Evolutionary conservation across 1,140 invertebrate species (phyloP), one percentile per base, ranked within the genome.

Genomic region (Hirudo medicinalis): DNA sequence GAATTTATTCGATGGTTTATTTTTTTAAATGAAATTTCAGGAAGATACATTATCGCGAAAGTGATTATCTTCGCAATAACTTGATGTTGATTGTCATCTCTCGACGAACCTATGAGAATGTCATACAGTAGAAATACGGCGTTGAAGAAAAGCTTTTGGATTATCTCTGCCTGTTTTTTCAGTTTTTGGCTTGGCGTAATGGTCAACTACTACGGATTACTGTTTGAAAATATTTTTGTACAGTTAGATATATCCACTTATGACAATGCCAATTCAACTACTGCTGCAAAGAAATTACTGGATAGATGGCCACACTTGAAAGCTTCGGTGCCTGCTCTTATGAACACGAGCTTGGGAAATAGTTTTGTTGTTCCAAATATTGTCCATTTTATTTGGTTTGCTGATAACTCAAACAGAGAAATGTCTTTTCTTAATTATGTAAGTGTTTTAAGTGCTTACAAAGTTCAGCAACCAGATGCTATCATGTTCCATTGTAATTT

Each of bases 351-450:
- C 15, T 13, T 32, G 57, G 57, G 57, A 63, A 70, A 55, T 27
- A 54, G 22, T 17, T 72, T 22, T 43, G 63, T 67, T 43, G 63
- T 72, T 49, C 71, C 71, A 43, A 72, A 72, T 49, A 53, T 72
- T 63, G 63, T 72, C 20, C 71, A 72, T 49, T 72, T 67, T 49
- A 72, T 72, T 32, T 72, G 71, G 71, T 72, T 72, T 49, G n/a
- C 29, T n/a, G 54, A 72, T 55, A 57, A 20, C 54, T 20, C n/a
- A 32, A 49, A 54, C 19, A 36, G 54, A 17, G 25, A 69, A 36
- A n/a, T 72, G 32, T 69, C 19, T 20, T 72, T 72, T 27, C 22
- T 72, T 25, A 68, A 72, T 54, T 72, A 69, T 43, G 36, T 72
- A 32, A 72, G 72, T 67, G 32, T 72, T 13, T 49, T 69, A 25